These are phyloP conservation scores for Burhinus bistriatus DNA, from an alignment of 2,113 vertebrate species.

Conservation along the genomic window DNA sequence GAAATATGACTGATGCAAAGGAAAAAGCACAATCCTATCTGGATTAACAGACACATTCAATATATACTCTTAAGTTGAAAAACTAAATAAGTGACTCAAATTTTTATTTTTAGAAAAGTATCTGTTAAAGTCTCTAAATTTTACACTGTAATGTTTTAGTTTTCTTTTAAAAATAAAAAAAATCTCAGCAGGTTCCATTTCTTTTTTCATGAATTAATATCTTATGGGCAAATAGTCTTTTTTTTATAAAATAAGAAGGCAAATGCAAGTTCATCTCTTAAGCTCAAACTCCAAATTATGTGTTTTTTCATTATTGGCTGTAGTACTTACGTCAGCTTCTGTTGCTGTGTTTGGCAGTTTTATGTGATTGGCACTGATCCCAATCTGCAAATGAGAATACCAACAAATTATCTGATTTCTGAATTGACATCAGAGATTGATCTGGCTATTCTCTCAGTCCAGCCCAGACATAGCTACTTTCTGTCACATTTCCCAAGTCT, in stretches of 20 bases:
- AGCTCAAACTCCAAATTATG: background rate
- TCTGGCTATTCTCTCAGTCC: background rate
- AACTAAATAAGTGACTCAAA: background rate
- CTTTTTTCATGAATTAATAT: background rate
- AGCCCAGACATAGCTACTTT: background rate
- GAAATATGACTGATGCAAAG: background rate
- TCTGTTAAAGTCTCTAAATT: background rate
- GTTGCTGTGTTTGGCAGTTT: slow-evolving; percentile 89
- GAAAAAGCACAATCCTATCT: background rate
- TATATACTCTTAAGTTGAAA: too few relatives aligned
- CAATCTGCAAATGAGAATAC: slow-evolving; percentile 81
- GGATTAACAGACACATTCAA: background rate
- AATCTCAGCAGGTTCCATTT: background rate
- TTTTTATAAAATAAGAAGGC: background rate
- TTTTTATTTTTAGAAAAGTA: background rate
- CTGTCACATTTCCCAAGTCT: background rate
- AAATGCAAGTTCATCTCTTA: background rate
- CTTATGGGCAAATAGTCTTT: background rate
- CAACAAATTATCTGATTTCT: background rate
- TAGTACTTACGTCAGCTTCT: slow-evolving; percentile 85
- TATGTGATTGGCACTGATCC: slow-evolving; percentile 89
- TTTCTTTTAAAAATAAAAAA: background rate
- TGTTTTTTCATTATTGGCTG: background rate
- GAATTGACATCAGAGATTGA: background rate
- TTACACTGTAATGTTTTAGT: background rate